Evolutionary conservation across 2,888 invertebrate genomes (phyloP).

Genomic region (Ethmia dodecea): DNA sequence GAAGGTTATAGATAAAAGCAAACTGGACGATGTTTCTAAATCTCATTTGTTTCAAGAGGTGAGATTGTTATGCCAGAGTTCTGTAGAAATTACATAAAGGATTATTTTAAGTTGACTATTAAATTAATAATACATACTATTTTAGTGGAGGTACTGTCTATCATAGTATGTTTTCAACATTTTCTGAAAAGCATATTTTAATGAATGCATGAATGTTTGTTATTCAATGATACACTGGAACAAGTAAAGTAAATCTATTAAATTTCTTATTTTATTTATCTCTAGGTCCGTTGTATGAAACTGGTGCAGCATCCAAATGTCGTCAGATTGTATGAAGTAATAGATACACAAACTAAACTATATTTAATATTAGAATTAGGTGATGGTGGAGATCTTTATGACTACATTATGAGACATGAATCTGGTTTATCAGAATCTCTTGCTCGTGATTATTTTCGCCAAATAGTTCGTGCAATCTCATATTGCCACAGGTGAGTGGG

Average conservation of each 20-base stretch:
- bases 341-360: slow-evolving; percentile 98
- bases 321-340: slow-evolving; percentile 98
- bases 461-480: slow-evolving; percentile 98
- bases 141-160: no score
- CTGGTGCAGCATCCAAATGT: slow-evolving; percentile 99
- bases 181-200: no score
- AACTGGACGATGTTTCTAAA: slow-evolving; percentile 96
- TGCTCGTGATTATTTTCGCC: slow-evolving; percentile 94
- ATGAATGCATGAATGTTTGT: no score
- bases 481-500: slow-evolving; percentile 94
- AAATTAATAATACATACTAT: no score
- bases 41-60: slow-evolving; percentile 98
- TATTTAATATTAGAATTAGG: slow-evolving; percentile 98
- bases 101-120: no score
- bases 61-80: no score
- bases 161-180: no score
- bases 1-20: slow-evolving; percentile 98
- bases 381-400: slow-evolving; percentile 98
- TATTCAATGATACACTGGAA: no score
- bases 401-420: slow-evolving; percentile 98
- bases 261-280: slow-evolving; percentile 11
- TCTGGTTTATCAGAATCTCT: slow-evolving; percentile 89
- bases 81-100: no score
- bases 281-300: slow-evolving; percentile 96
- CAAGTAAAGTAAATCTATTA: neutral